Evolutionary conservation across 2,888 invertebrate genomes (phyloP).

Genomic region (Autographa gamma): DNA sequence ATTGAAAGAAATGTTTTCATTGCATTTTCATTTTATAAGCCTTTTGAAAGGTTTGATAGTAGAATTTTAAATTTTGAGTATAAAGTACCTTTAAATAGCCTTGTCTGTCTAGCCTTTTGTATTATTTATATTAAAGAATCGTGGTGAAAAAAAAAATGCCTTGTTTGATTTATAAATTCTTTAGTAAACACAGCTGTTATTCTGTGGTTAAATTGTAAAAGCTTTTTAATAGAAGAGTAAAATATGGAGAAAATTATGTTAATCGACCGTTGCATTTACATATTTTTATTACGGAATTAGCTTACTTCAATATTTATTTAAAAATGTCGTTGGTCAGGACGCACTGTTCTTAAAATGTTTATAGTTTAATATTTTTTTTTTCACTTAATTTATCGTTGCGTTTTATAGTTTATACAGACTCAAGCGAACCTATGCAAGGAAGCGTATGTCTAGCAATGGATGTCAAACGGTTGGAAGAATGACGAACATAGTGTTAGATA

Average conservation of each 20-base stretch:
- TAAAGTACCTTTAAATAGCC: not conserved
- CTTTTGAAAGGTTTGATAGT: constrained; percentile 17
- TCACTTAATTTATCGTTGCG: too few relatives aligned
- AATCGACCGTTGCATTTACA: constrained; percentile 28
- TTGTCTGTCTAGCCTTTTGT: not conserved
- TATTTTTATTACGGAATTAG: constrained; percentile 38
- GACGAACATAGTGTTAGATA: not conserved
- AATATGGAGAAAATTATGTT: constrained; percentile 14
- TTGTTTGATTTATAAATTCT: not conserved
- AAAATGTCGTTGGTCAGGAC: not conserved
- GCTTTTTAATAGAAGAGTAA: constrained; percentile 6
- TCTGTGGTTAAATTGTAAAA: constrained; percentile 5
- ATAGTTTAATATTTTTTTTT: not conserved
- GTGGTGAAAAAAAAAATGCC: not conserved
- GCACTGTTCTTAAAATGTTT: constrained; percentile 3
- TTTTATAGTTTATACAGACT: too few relatives aligned
- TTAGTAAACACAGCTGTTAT: not conserved
- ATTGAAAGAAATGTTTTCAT: constrained; percentile 38
- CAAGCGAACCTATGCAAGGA: too few relatives aligned
- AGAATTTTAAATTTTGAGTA: too few relatives aligned
- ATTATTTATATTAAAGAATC: not conserved
- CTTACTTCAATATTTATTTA: constrained; percentile 6
- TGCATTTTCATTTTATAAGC: constrained; percentile 24
- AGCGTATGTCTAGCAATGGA: not conserved
- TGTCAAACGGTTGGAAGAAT: not conserved